phyloP scores from a whole-genome alignment of 2,888 invertebrate genomes.

The Vannuccia rotundouncinata region DNA sequence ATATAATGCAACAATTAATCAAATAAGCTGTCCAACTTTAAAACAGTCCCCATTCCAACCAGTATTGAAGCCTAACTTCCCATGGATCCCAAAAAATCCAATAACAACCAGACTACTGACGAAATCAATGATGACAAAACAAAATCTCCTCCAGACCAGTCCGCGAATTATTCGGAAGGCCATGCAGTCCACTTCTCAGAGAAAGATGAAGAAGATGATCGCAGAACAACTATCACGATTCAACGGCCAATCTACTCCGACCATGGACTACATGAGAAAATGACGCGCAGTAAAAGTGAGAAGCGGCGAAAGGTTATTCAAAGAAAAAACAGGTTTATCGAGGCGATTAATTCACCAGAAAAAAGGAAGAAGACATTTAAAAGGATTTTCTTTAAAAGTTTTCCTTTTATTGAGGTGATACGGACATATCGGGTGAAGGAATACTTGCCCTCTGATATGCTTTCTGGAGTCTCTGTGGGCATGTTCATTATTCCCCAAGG shows the following conservation, averaged over 20 bases:
- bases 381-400: not conserved
- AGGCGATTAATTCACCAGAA: not conserved
- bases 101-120: too few relatives aligned
- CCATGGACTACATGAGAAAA: not conserved
- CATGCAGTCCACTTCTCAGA: too few relatives aligned
- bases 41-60: too few relatives aligned
- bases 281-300: not conserved
- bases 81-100: too few relatives aligned
- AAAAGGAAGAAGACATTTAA: not conserved
- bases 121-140: too few relatives aligned
- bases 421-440: not conserved
- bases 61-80: too few relatives aligned
- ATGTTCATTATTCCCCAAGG: constrained; percentile 10
- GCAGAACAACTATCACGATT: not conserved
- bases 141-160: too few relatives aligned
- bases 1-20: too few relatives aligned
- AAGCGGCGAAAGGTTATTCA: not conserved
- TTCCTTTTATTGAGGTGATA: not conserved
- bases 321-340: not conserved
- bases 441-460: not conserved
- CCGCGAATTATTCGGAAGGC: too few relatives aligned
- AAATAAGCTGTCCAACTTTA: too few relatives aligned
- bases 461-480: not conserved
- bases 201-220: not conserved
- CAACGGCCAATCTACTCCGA: not conserved